Evolutionary conservation across 2,797 vertebrate genomes (phyloP), one percentile per base, ranked within the genome.

Genomic region (Ara ararauna): DNA sequence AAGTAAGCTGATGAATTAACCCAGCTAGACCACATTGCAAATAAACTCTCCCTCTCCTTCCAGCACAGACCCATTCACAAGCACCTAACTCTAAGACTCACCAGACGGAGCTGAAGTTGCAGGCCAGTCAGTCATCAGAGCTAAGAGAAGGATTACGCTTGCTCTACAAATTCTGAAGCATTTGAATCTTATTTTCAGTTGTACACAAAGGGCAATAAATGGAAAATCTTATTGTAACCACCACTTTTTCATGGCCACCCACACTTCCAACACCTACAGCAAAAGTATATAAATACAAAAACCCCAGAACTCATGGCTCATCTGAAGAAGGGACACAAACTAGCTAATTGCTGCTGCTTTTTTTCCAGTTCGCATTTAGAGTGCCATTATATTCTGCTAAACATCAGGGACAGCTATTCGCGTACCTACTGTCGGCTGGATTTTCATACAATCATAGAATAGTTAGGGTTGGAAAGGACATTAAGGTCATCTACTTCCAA

Each of bases 221-320:
- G 99, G 99, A 99, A 99, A 99, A 98, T 99, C 97, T 99, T 98
- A 98, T 98, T 98, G 98, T 98, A 99, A 99, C 98, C 98, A 98
- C 98, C 95, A 94, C 96, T 98, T 98, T 98, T 98, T 98, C 97
- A 97, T 97, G 97, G 97, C 98, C 98, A 97, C 99, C 99, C 98
- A 99, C 99, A 98, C 98, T 94, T 97, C 96, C 96, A 97, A 97
- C 98, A 98, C 98, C 98, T 98, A 98, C 98, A 97, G 71, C 86
- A 77, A 68, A 97, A 97, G 93, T 96, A 97, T 96, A 97, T 94
- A 96, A 97, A 97, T 64, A 97, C 96, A 97, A 98, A 97, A 97
- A 90, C 64, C 96, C 95, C 96, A 97, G 77, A 94, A 94, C 66
- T 91, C 91, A 94, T 76, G 95, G 95, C 98, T 97, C 68, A 93